phyloP scores from a whole-genome alignment of 2,888 invertebrate species.

The Mechanitis mazaeus region DNA sequence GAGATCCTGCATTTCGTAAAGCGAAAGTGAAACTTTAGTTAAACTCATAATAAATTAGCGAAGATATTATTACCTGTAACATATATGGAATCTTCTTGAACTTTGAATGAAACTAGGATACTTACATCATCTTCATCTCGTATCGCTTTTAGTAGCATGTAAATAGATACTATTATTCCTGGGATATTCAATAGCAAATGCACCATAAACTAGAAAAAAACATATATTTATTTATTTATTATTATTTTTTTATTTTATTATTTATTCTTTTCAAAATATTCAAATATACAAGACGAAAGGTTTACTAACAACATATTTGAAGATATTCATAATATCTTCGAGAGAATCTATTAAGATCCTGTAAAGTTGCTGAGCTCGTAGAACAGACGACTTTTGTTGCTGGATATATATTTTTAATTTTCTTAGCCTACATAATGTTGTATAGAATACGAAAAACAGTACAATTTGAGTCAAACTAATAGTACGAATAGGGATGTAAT shows the following conservation, averaged over 20 bases:
- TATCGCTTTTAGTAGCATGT: neutral
- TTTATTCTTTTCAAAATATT: neutral
- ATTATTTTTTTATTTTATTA: too few relatives aligned
- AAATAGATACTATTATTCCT: neutral
- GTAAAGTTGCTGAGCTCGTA: neutral
- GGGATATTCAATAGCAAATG: neutral
- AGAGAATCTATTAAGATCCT: neutral
- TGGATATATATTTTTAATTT: neutral
- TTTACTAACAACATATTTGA: neutral
- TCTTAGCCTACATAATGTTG: neutral
- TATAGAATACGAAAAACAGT: neutral
- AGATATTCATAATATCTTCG: neutral
- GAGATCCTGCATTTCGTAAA: too few relatives aligned
- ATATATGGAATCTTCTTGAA: too few relatives aligned
- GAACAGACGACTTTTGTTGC: neutral
- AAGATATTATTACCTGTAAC: too few relatives aligned
- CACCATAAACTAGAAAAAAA: neutral
- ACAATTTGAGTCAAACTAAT: neutral
- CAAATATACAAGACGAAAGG: neutral
- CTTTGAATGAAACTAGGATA: neutral
- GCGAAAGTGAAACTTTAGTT: too few relatives aligned
- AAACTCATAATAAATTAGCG: too few relatives aligned
- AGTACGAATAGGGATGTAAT: neutral
- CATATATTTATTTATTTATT: neutral
- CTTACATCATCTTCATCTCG: neutral